A percentile compares a stretch with the other conserved stretches of the same genome.
phyloP scores from a whole-genome alignment of 2,888 invertebrate species.

The Criorhina ranunculi region DNA sequence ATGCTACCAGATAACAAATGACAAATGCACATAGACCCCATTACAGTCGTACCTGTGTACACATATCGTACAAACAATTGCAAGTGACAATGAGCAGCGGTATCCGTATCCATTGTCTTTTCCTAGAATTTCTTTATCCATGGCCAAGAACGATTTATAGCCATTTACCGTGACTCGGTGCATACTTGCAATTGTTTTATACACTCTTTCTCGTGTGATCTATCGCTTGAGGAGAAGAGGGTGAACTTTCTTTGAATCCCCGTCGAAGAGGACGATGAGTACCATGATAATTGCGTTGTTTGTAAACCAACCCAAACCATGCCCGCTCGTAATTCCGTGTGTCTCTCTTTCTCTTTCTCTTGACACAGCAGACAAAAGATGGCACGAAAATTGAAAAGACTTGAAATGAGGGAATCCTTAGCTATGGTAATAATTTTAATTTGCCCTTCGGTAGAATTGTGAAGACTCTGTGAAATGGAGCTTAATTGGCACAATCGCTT shows the following conservation, averaged over 20 bases:
- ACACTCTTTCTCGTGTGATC: conserved; percentile 63
- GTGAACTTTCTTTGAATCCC: conserved; percentile 57
- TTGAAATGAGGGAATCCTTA: conserved; percentile 39
- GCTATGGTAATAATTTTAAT: conserved; percentile 51
- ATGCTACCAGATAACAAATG: conserved; percentile 10
- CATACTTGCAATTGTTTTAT: conserved; percentile 74
- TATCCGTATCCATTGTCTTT: conserved; percentile 69
- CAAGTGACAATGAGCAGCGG: conserved; percentile 70
- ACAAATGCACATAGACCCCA: background rate
- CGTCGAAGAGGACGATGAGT: conserved; percentile 33
- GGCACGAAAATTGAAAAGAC: conserved; percentile 39
- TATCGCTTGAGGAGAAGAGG: conserved; percentile 52
- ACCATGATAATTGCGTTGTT: conserved; percentile 39
- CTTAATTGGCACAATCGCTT: conserved; percentile 49
- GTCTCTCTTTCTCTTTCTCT: no score
- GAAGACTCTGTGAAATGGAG: conserved; percentile 31
- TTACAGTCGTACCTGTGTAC: background rate
- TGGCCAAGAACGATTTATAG: conserved; percentile 73
- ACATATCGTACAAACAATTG: conserved; percentile 58
- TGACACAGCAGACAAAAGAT: conserved; percentile 42
- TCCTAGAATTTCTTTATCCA: conserved; percentile 64
- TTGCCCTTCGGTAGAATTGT: conserved; percentile 25
- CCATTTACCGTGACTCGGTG: conserved; percentile 71
- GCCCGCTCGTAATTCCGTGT: background rate
- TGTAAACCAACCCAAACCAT: conserved; percentile 6